Percentiles rank a stretch among this genome's conserved stretches.
phyloP scores from a whole-genome alignment of 2,797 vertebrate genomes.

The Gymnocypris eckloni region DNA sequence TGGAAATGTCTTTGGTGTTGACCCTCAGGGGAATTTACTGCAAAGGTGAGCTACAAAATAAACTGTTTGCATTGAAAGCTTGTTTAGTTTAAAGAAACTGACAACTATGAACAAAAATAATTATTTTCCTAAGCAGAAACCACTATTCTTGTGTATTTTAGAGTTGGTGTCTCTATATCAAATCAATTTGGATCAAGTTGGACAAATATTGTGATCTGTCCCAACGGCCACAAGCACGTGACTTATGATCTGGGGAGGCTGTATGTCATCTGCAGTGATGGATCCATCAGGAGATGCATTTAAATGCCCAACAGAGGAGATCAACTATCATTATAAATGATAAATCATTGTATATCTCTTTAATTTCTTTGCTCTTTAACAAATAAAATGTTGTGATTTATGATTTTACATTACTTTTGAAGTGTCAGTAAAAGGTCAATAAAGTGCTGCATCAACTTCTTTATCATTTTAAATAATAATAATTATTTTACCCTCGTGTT shows the following conservation, averaged over 20 bases:
- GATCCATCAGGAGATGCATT: slow-evolving; percentile 29
- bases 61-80: neutral
- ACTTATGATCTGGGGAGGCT: slow-evolving; percentile 13
- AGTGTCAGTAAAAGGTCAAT: neutral
- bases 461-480: neutral
- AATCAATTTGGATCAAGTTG: neutral
- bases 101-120: neutral
- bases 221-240: neutral
- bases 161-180: neutral
- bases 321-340: neutral
- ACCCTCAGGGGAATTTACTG: neutral
- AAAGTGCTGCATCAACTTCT: neutral
- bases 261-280: slow-evolving; percentile 19
- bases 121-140: neutral
- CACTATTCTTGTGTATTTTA: slow-evolving; percentile 1
- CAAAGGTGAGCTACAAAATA: slow-evolving; percentile 7
- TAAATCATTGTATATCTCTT: neutral
- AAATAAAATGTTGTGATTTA: too few relatives aligned
- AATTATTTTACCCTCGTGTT: neutral
- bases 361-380: neutral
- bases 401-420: neutral
- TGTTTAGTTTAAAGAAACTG: neutral
- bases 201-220: neutral
- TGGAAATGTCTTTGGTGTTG: slow-evolving; percentile 54
- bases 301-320: neutral